phyloP scores from a whole-genome alignment of 2,888 invertebrate genomes.

The Norana najaformis region DNA sequence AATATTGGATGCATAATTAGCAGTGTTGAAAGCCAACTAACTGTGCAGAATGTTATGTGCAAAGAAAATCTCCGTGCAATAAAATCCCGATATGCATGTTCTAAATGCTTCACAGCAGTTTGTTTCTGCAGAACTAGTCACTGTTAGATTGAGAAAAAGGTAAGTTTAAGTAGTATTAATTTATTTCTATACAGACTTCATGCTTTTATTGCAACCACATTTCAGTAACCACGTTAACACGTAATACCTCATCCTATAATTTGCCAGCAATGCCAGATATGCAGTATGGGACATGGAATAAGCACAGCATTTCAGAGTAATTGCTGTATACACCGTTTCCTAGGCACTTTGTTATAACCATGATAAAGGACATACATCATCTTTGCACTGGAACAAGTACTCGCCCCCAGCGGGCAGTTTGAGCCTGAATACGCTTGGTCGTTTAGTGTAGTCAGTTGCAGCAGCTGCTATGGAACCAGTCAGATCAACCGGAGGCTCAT shows the following conservation, averaged over 20 bases:
- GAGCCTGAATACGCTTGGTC: constrained; percentile 96
- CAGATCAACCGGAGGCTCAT: constrained; percentile 84
- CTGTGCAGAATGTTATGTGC: no score
- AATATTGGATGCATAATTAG: no score
- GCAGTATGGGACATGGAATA: neutral
- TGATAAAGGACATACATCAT: constrained; percentile 66
- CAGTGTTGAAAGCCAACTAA: no score
- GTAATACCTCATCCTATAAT: neutral
- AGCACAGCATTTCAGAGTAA: no score
- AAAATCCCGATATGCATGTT: no score
- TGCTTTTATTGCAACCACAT: neutral
- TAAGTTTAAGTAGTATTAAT: no score
- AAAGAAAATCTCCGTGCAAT: no score
- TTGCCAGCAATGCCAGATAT: neutral
- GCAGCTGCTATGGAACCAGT: constrained; percentile 82
- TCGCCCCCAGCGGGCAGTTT: constrained; percentile 89
- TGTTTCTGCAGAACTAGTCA: no score
- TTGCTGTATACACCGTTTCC: neutral
- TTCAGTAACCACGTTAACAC: neutral
- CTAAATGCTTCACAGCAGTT: no score
- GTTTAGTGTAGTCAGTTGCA: constrained; percentile 96
- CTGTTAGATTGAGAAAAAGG: no score
- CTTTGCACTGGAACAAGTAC: constrained; percentile 96
- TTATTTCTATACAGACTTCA: no score
- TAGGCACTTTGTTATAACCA: neutral